A percentile compares a stretch with the other conserved stretches of the same genome.
Conservation (phyloP, 2,113 vertebrate species). For the Eclectus roratus region DNA sequence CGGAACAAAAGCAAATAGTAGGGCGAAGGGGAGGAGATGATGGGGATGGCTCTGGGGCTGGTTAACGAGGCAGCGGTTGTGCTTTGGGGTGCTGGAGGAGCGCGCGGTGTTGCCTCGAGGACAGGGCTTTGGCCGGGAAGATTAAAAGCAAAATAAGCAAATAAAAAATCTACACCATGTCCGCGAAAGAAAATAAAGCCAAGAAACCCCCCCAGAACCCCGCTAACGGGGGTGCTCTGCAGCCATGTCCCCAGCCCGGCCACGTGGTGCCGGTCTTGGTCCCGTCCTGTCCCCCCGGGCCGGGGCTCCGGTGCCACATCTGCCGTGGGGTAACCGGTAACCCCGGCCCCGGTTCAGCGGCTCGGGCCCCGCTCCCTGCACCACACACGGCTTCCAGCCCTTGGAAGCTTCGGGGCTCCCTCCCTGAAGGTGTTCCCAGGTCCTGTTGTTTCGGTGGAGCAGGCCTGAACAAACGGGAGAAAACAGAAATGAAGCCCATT, state of each 20-base stretch:
- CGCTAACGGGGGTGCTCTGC: not conserved
- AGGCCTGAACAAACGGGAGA: not conserved
- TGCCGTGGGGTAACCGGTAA: not conserved
- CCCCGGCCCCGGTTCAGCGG: not conserved
- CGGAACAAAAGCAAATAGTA: slow-evolving; percentile 22
- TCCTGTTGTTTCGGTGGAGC: not conserved
- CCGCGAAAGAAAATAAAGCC: not conserved
- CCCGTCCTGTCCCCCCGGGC: too few relatives aligned
- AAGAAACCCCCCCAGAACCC: not conserved
- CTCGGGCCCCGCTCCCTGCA: not conserved
- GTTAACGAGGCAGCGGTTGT: not conserved
- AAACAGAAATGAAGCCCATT: not conserved
- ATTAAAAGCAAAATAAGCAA: not conserved
- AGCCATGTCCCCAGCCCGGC: not conserved
- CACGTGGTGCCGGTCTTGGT: not conserved
- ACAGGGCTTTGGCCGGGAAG: not conserved
- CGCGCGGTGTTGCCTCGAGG: not conserved
- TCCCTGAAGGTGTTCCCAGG: not conserved
- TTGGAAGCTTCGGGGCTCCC: not conserved
- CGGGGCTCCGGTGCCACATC: not conserved
- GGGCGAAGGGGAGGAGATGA: not conserved
- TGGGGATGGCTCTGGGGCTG: not conserved
- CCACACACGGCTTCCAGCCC: not conserved
- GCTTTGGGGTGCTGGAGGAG: not conserved
- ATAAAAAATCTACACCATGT: not conserved